A percentile compares a stretch with the other conserved stretches of the same genome.
Evolutionary conservation across 37 sponge, comb jelly and placozoan species (phyloP).

Genomic region (Beroe ovata): DNA sequence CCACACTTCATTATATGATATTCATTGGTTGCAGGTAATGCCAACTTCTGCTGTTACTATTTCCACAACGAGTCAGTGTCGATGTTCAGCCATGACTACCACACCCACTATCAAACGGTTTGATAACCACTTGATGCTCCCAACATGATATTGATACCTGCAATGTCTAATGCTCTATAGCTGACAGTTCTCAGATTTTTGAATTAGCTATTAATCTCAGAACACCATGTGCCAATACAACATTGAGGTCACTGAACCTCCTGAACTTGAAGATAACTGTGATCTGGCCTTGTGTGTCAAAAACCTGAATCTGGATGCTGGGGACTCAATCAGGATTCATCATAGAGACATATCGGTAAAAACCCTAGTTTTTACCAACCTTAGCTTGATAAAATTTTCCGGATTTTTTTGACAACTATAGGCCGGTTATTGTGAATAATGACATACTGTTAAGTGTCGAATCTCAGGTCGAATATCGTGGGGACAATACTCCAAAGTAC

Average conservation of each 20-base stretch:
- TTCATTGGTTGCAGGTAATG: not conserved
- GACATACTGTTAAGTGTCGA: no score
- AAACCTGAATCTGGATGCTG: conserved; percentile 56
- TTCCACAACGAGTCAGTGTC: conserved; percentile 64
- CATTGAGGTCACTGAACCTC: conserved; percentile 24
- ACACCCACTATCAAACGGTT: conserved; percentile 33
- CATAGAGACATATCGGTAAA: conserved; percentile 45
- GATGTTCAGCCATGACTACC: conserved; percentile 65
- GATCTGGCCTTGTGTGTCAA: conserved; percentile 49
- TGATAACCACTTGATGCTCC: no score
- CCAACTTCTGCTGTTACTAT: conserved; percentile 53
- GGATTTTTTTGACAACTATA: no score
- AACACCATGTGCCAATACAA: conserved; percentile 56
- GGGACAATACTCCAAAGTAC: conserved; percentile 49
- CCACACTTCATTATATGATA: no score
- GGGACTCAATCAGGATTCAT: conserved; percentile 47
- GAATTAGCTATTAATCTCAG: not conserved
- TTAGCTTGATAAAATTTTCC: no score
- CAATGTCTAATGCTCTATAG: not conserved
- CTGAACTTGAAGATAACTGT: conserved; percentile 30
- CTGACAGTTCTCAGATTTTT: not conserved
- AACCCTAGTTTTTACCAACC: no score
- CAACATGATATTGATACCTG: not conserved
- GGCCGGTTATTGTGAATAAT: no score
- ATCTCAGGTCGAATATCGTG: conserved; percentile 41